Evolutionary conservation across 2,113 vertebrate genomes (phyloP).

Genomic region (Mionectes macconnelli): DNA sequence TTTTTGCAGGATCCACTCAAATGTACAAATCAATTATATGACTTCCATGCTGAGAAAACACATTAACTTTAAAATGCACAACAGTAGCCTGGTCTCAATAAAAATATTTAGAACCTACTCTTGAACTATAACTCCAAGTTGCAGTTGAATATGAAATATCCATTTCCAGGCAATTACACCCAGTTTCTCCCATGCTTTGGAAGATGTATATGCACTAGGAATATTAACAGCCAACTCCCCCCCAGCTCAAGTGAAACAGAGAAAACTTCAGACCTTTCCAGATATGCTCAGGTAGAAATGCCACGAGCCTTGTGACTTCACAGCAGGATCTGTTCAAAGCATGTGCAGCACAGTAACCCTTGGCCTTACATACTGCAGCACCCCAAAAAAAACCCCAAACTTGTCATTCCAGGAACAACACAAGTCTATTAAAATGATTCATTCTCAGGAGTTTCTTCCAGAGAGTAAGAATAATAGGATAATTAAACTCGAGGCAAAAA

Average conservation of each 20-base stretch:
- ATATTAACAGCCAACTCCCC: neutral
- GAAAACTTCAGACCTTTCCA: neutral
- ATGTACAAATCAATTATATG: neutral
- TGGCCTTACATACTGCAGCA: neutral
- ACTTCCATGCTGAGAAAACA: conserved; percentile 31
- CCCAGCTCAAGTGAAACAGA: neutral
- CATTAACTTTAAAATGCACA: neutral
- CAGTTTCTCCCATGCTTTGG: neutral
- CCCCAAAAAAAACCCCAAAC: neutral
- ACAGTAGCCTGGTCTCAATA: neutral
- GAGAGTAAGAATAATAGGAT: neutral
- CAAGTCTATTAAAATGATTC: neutral
- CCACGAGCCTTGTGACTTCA: neutral
- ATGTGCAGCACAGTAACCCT: neutral
- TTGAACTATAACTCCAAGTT: neutral
- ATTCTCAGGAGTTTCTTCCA: neutral
- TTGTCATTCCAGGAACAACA: neutral
- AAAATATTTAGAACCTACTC: neutral
- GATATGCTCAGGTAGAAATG: neutral
- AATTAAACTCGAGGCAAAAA: neutral
- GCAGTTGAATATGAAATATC: neutral
- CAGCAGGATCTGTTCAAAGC: neutral
- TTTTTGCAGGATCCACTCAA: neutral
- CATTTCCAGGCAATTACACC: neutral
- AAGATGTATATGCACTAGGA: neutral